Percentiles rank a stretch among this genome's conserved stretches.
Evolutionary conservation across 2,113 vertebrate species (phyloP).

Genomic region (Plestiodon gilberti): DNA sequence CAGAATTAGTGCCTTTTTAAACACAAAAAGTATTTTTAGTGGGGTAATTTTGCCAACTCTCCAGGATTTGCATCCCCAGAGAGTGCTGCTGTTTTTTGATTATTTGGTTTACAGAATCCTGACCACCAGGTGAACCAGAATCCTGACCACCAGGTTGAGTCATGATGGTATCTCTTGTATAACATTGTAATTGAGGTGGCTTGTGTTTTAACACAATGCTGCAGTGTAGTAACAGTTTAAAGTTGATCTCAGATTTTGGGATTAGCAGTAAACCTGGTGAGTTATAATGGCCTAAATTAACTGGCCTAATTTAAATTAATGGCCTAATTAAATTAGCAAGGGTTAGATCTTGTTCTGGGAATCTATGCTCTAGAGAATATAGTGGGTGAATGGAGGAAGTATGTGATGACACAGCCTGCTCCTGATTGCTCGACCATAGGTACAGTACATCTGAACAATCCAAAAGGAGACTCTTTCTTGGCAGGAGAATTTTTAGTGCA

Average conservation of each 20-base stretch:
- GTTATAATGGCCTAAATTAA: background rate
- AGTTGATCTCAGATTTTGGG: background rate
- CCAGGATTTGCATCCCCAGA: background rate
- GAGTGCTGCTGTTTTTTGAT: background rate
- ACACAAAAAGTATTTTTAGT: background rate
- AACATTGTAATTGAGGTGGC: background rate
- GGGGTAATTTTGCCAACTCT: background rate
- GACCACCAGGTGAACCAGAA: background rate
- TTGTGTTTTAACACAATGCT: background rate
- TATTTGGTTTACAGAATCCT: background rate
- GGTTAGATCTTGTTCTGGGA: background rate
- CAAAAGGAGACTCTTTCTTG: background rate
- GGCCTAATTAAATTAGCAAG: too few relatives aligned
- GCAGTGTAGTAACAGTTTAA: background rate
- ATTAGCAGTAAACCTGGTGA: background rate
- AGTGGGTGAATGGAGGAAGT: background rate
- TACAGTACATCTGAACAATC: background rate
- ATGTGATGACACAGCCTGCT: background rate
- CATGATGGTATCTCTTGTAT: background rate
- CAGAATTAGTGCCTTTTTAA: background rate
- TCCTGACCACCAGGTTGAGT: background rate
- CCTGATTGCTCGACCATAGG: background rate
- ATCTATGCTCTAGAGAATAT: background rate
- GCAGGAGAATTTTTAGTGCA: background rate
- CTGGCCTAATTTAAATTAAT: too few relatives aligned